These are phyloP conservation scores for Cephalotes varians DNA, from an alignment of 2,888 invertebrate species.

Conservation along the genomic window DNA sequence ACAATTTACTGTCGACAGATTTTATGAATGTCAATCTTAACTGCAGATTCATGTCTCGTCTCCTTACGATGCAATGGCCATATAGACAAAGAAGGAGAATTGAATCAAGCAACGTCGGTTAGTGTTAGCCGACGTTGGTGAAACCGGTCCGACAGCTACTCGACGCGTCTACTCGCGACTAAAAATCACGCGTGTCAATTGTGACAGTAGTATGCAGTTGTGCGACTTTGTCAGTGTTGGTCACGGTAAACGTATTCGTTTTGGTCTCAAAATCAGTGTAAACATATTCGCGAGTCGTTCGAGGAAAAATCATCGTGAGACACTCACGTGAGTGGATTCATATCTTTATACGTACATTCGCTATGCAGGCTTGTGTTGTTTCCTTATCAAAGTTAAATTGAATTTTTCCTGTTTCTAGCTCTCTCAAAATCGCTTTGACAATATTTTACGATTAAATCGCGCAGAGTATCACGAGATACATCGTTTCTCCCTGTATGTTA, in stretches of 20 bases:
- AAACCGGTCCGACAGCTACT: conserved; percentile 41
- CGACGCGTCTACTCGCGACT: conserved; percentile 22
- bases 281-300: not conserved
- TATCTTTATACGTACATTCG: conserved; percentile 11
- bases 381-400: conserved; percentile 9
- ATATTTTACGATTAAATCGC: not conserved
- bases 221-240: not conserved
- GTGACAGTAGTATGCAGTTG: conserved; percentile 14
- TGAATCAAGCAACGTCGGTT: conserved; percentile 19
- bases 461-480: not conserved
- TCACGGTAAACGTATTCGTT: not conserved
- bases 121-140: conserved; percentile 22
- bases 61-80: not conserved
- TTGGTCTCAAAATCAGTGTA: not conserved
- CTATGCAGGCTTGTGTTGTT: not conserved
- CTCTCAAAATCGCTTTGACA: not conserved
- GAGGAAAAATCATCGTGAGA: not conserved
- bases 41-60: not conserved
- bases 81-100: conserved; percentile 35
- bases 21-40: not conserved
- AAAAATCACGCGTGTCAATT: conserved; percentile 36
- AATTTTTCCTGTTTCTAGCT: not conserved
- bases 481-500: not conserved
- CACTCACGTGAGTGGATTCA: not conserved
- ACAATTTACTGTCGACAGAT: not conserved